A percentile compares a stretch with the other conserved stretches of the same genome.
Conservation (phyloP, 2,797 vertebrate genomes). For the Bradypodion ventrale region DNA sequence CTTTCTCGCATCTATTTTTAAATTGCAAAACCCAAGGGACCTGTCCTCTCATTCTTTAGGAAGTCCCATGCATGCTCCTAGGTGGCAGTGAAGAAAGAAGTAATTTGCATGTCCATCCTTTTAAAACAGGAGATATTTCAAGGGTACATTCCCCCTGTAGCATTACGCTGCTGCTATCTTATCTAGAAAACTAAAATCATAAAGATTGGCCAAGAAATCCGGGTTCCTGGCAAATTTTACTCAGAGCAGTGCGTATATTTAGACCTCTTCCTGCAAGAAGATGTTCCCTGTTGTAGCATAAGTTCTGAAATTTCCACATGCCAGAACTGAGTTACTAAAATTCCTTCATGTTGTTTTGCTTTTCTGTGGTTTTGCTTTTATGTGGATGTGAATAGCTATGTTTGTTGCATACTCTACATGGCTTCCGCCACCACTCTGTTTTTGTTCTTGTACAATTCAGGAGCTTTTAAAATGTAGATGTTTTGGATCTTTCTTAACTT, state of each 20-base stretch:
- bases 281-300: background rate
- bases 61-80: background rate
- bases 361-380: background rate
- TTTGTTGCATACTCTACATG: background rate
- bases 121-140: background rate
- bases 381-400: background rate
- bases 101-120: no score
- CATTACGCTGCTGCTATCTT: background rate
- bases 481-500: background rate
- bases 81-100: background rate
- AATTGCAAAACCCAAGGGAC: background rate
- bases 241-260: no score
- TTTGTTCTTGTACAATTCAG: background rate
- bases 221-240: background rate
- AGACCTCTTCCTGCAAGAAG: background rate
- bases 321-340: background rate
- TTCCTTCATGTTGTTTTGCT: background rate
- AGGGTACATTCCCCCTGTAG: background rate
- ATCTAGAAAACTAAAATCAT: background rate
- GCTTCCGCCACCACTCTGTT: background rate
- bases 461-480: background rate
- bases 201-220: background rate
- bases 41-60: background rate
- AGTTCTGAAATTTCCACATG: background rate
- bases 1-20: background rate